A percentile compares a stretch with the other conserved stretches of the same genome.
phyloP scores from a whole-genome alignment of 2,797 vertebrate genomes.

The Eremophila alpestris region DNA sequence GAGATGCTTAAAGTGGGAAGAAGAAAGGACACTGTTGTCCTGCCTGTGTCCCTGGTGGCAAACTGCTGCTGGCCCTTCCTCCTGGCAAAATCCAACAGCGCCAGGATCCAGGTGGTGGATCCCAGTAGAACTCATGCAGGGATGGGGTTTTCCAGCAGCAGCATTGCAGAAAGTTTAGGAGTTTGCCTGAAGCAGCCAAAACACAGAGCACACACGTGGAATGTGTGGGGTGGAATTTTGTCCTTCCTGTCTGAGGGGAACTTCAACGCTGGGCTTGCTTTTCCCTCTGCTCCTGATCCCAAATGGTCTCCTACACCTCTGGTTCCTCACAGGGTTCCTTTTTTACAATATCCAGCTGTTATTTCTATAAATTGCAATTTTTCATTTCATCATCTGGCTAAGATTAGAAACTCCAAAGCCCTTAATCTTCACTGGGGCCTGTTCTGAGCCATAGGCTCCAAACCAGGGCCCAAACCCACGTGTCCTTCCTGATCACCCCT shows the following conservation, averaged over 20 bases:
- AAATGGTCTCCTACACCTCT: background rate
- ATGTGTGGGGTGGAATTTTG: background rate
- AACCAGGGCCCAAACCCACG: background rate
- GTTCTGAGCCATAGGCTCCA: background rate
- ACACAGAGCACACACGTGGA: accelerated
- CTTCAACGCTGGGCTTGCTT: background rate
- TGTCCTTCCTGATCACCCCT: background rate
- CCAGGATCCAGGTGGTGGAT: background rate
- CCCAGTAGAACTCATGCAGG: accelerated
- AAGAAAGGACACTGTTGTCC: background rate
- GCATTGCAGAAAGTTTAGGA: accelerated
- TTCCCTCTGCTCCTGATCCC: background rate
- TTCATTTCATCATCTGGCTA: background rate
- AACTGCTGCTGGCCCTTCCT: background rate
- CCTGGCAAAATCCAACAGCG: background rate
- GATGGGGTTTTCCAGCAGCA: background rate
- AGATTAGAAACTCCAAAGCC: background rate
- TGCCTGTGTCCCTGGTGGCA: accelerated
- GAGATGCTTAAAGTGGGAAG: background rate
- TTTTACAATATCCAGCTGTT: background rate
- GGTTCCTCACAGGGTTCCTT: background rate
- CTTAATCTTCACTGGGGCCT: background rate
- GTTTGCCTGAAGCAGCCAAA: background rate
- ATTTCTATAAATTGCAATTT: background rate
- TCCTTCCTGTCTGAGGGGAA: background rate